Evolutionary conservation across 1,140 invertebrate genomes (phyloP).

Genomic region (Aricia agestis): DNA sequence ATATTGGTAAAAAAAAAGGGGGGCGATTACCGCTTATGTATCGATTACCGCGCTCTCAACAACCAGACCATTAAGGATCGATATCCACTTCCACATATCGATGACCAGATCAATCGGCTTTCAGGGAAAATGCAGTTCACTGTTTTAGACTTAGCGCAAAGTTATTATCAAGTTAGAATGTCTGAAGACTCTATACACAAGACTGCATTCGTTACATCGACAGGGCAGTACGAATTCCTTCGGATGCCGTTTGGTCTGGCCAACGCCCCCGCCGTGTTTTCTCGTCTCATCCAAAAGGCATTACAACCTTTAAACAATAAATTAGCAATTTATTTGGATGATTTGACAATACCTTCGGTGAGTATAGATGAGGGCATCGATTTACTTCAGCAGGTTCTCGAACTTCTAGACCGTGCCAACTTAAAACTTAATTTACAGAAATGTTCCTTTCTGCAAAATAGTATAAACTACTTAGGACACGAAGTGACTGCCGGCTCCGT

Average conservation of each 20-base stretch:
- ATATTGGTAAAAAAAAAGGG: constrained; percentile 18
- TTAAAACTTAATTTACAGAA: not conserved
- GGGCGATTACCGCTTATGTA: constrained; percentile 3
- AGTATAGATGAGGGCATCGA: constrained; percentile 3
- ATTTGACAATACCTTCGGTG: not conserved
- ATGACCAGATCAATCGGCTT: constrained; percentile 13
- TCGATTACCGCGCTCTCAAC: not conserved
- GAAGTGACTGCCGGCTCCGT: constrained; percentile 10
- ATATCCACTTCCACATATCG: constrained; percentile 17
- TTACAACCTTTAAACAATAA: not conserved
- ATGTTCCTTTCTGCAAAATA: not conserved
- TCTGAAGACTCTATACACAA: constrained; percentile 19
- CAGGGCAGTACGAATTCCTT: constrained; percentile 27
- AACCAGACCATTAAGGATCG: constrained; percentile 10
- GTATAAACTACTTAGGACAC: not conserved
- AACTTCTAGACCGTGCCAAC: not conserved
- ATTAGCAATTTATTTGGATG: not conserved
- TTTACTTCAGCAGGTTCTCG: not conserved
- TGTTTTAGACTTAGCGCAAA: constrained; percentile 17
- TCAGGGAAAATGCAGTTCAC: not conserved
- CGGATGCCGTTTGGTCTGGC: constrained; percentile 29
- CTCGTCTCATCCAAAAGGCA: not conserved
- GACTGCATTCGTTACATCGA: constrained; percentile 27
- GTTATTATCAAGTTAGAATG: constrained; percentile 21
- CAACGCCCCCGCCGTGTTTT: constrained; percentile 23